Conservation (phyloP, 2,113 vertebrate species). For the Chaetodon auriga region DNA sequence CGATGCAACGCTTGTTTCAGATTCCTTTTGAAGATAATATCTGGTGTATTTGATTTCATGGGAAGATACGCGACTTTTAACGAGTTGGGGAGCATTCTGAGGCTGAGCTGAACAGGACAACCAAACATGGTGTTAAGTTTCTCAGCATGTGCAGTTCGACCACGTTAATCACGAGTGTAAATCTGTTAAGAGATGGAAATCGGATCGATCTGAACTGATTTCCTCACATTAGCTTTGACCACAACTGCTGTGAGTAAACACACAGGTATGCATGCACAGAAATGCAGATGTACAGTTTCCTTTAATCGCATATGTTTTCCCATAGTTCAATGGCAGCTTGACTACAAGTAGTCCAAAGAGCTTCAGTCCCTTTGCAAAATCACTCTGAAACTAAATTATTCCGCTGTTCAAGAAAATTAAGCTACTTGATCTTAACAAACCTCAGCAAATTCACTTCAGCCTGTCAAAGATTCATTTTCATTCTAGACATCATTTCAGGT, state of each 20-base stretch:
- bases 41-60: not conserved
- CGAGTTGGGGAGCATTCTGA: not conserved
- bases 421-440: not conserved
- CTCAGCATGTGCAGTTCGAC: not conserved
- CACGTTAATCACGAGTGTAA: not conserved
- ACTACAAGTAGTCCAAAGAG: not conserved
- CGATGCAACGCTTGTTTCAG: not conserved
- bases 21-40: constrained; percentile 27
- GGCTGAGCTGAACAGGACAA: not conserved
- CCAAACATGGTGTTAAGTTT: not conserved
- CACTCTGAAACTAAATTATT: not conserved
- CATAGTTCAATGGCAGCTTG: not conserved
- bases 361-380: not conserved
- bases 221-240: constrained; percentile 3
- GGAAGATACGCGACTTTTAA: constrained; percentile 11
- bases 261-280: not conserved
- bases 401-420: too few species aligned
- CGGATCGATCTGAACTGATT: not conserved
- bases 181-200: not conserved
- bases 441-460: not conserved
- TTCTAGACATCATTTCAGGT: not conserved
- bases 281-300: not conserved
- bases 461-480: not conserved
- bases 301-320: not conserved
- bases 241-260: constrained; percentile 2